Evolutionary conservation across 64 coral and sea anemone genomes (phyloP).

Genomic region (Orbicella faveolata): DNA sequence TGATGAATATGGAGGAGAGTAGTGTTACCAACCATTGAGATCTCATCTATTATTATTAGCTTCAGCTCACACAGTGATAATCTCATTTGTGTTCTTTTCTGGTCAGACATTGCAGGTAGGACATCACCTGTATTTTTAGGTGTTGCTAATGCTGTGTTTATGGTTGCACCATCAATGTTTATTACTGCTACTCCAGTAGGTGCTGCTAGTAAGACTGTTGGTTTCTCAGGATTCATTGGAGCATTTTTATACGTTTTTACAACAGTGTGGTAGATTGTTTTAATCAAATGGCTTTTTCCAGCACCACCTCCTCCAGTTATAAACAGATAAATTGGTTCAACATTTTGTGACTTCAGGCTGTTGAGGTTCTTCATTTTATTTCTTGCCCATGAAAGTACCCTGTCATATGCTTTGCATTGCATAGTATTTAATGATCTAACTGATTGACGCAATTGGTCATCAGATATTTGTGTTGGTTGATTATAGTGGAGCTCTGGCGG

Average conservation of each 20-base stretch:
- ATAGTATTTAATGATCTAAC: conserved; percentile 39
- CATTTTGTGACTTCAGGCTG: conserved; percentile 26
- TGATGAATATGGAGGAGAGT: conserved; percentile 10
- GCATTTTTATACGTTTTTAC: conserved; percentile 32
- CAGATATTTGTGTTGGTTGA: conserved; percentile 49
- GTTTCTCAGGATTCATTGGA: conserved; percentile 56
- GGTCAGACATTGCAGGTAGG: neutral
- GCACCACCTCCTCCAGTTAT: conserved; percentile 22
- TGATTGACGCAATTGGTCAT: conserved; percentile 31
- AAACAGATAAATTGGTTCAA: conserved; percentile 26
- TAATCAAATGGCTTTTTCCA: conserved; percentile 37
- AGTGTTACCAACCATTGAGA: neutral
- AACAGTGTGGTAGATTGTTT: conserved; percentile 51
- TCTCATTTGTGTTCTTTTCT: conserved; percentile 42
- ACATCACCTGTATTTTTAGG: conserved; percentile 13
- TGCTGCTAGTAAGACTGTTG: conserved; percentile 54
- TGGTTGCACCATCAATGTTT: neutral
- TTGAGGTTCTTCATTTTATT: conserved; percentile 16
- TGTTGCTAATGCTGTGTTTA: neutral
- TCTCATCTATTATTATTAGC: conserved; percentile 15
- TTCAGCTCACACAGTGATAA: conserved; percentile 20
- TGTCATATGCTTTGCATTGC: conserved; percentile 44
- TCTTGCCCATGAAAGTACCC: conserved; percentile 39
- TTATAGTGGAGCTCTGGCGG: too few relatives aligned
- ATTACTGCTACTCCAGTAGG: conserved; percentile 48